Base-by-base conservation (phyloP, 2,113 vertebrate species). In the Oncorhynchus tshawytscha region DNA sequence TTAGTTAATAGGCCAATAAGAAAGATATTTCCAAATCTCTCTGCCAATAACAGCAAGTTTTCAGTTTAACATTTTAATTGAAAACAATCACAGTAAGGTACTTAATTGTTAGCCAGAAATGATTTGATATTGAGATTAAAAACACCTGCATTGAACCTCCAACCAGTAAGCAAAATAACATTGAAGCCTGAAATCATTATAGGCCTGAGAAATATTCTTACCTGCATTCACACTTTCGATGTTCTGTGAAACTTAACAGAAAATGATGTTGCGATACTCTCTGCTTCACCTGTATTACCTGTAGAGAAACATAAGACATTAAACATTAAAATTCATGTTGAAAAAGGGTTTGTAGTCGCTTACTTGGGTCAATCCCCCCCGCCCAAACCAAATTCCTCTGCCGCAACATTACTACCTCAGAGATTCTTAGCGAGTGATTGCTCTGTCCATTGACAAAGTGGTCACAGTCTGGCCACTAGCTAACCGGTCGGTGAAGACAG, bases 21-120 rank as follows among this genome's bases (percentile, higher is more conserved):
- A 34, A 34, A 34, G 5, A 34, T 6, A 62, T 48, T 62, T 27
- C 24, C 29, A 22, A 95, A 95, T 95, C 93, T 94, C 94, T 95
- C 88, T 93, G 8, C 39, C 39, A 45, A 45, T 45, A 45, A 45
- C 39, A 45, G 8, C 39, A 11, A 45, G 39, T 45, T 45, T 45
- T 45, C 39, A 45, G 39, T 11, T 45, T 95, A 20, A 8, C 20
- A 45, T 11, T 45, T 45, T 7, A 31, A 31, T 31, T 67, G 16
- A 31, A 27, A 29, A 31, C 6, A 31, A 18, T 69, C 18, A 11
- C 20, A 39, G 7, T 11, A 51, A 25, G 1, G n/a, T 27, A 39
- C 49, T 51, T 16, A 15, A 16, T 3, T 51, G 2, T 51, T 51
- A 16, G 3, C 16, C 15, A 15, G 49, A 54, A 54, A 54, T 54